These are phyloP conservation scores for Vicugna pacos DNA, from an alignment of 2,113 vertebrate genomes.

Conservation along the genomic window DNA sequence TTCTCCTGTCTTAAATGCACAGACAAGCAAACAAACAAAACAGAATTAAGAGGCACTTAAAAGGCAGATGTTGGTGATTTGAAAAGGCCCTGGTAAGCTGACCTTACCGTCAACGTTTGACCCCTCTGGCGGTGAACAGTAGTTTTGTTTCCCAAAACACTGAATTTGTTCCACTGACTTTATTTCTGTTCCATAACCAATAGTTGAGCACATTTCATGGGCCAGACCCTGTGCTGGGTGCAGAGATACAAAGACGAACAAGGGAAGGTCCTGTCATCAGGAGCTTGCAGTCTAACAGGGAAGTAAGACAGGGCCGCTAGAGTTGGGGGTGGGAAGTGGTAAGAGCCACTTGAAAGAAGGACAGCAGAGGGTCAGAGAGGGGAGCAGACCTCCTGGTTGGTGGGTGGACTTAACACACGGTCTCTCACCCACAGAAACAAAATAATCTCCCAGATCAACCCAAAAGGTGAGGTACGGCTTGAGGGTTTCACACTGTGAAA, in stretches of 20 bases:
- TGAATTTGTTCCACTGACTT: not conserved
- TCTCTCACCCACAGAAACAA: not conserved
- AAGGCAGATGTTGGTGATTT: not conserved
- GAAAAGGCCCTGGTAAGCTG: not conserved
- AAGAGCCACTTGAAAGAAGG: not conserved
- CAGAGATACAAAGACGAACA: not conserved
- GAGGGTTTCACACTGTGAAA: not conserved
- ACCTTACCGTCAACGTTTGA: not conserved
- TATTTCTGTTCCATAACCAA: conserved; percentile 25
- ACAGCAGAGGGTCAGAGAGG: not conserved
- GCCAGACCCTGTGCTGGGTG: not conserved
- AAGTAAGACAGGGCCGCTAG: not conserved
- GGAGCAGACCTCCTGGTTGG: not conserved
- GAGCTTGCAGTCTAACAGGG: not conserved
- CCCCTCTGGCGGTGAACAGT: too few species aligned
- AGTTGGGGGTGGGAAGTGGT: not conserved
- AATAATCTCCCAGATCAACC: not conserved
- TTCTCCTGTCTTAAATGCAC: not conserved
- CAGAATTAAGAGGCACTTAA: not conserved
- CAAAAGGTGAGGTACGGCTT: not conserved
- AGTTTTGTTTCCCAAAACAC: not conserved
- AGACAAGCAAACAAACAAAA: not conserved
- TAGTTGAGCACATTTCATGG: not conserved
- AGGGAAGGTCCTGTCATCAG: not conserved
- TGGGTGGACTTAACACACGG: too few species aligned